A percentile compares a stretch with the other conserved stretches of the same genome.
phyloP scores from a whole-genome alignment of 2,797 vertebrate species.

The Glyptemys insculpta region DNA sequence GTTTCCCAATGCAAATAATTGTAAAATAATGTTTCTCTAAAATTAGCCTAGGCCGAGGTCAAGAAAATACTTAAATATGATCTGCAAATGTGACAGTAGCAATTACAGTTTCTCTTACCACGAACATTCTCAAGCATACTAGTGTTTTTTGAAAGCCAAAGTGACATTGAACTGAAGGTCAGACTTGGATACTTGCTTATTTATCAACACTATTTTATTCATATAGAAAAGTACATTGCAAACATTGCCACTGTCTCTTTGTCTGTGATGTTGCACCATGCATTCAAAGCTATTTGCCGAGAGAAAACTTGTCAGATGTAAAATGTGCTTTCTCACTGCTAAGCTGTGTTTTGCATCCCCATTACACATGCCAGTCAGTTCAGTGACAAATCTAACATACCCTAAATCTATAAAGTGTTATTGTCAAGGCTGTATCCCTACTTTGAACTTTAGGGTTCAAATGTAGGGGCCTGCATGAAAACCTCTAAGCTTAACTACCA shows the following conservation, averaged over 20 bases:
- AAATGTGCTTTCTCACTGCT: neutral
- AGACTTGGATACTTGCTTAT: neutral
- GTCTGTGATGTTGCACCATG: neutral
- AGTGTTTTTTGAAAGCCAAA: neutral
- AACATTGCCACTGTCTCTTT: neutral
- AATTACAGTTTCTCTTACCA: neutral
- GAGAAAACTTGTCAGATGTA: neutral
- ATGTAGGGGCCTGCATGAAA: no score
- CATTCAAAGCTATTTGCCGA: neutral
- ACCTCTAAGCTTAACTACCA: no score
- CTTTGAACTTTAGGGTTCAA: no score
- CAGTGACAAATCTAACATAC: slow-evolving; percentile 25
- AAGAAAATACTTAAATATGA: neutral
- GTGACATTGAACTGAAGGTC: neutral
- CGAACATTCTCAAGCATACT: neutral
- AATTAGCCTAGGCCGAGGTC: neutral
- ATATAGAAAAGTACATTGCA: neutral
- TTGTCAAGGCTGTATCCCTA: no score
- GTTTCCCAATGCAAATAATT: neutral
- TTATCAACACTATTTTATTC: neutral
- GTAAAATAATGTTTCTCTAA: neutral
- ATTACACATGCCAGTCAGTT: neutral
- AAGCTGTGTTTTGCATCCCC: neutral
- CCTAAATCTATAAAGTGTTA: neutral
- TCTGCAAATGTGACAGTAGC: neutral